Conservation (phyloP, 2,113 vertebrate genomes). For the Microcebus ravelobensis region DNA sequence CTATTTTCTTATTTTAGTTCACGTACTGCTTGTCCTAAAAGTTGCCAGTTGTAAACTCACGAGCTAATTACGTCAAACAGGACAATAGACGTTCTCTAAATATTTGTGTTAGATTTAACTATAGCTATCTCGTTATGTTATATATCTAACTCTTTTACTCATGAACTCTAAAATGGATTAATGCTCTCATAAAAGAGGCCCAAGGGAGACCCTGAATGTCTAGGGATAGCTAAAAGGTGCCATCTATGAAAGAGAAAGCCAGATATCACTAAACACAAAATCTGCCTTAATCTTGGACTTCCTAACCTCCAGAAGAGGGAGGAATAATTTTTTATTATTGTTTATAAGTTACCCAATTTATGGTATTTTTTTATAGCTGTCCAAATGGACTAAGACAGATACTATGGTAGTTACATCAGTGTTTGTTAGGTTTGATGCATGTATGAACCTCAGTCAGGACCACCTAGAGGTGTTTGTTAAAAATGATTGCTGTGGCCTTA, state of each 20-base stretch:
- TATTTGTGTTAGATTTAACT: conserved; percentile 1
- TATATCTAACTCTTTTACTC: background rate
- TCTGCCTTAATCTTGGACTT: background rate
- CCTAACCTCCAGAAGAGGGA: background rate
- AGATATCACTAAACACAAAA: background rate
- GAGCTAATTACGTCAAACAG: background rate
- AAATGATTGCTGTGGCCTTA: background rate
- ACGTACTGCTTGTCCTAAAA: background rate
- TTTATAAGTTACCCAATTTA: background rate
- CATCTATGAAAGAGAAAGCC: background rate
- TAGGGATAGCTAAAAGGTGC: background rate
- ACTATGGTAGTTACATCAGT: background rate
- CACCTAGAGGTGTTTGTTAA: background rate
- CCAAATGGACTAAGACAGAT: background rate
- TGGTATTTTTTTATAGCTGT: background rate
- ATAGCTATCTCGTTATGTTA: background rate
- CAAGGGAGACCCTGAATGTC: background rate
- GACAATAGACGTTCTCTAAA: background rate
- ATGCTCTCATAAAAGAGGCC: background rate
- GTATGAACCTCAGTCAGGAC: background rate
- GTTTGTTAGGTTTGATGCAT: background rate
- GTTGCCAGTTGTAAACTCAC: background rate
- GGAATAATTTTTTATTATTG: background rate
- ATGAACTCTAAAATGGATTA: background rate
- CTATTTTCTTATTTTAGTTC: background rate